Base-by-base conservation (phyloP, 2,797 vertebrate species). In the Eospalax fontanierii region DNA sequence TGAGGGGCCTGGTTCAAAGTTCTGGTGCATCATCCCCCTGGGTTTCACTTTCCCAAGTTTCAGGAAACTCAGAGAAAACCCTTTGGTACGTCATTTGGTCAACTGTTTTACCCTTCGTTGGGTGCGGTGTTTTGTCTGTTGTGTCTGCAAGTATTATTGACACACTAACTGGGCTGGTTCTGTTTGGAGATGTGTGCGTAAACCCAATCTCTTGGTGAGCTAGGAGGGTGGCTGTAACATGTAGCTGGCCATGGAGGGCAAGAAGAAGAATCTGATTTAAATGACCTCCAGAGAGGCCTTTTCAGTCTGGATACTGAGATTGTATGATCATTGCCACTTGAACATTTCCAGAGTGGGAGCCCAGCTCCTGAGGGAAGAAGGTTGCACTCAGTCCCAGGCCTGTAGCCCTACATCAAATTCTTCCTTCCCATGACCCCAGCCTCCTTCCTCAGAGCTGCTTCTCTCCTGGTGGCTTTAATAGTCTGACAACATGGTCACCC, bases 91-190 rank as follows among this genome's bases (percentile, higher is more conserved):
- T 66, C 38, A 18, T 59, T 57, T 50, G 43, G 61, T 70, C 83
- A 78, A 6, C 54, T 83, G 35, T 59, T 91, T 70, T 89, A 14
- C 57, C 38, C 68, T 6, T 89, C 75, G 40, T 11, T 94, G 93
- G 92, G 90, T 65, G 79, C 84, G 97, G 93, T 70, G 57, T 43
- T 68, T 86, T 74, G 87, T 71, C 82, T 93, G 26, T 84, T 74
- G 86, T 92, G 92, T 83, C 90, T 75, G 68, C 40, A 68, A 83
- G 84, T 93, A 89, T 91, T 79, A 71, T 24, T 87, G 21, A 75
- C 88, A 75, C 78, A 78, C 80, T 46, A 43, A 73, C 57, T 66
- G 75, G 54, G 85, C 66, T 35, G 84, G 50, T 83, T 94, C 59
- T 75, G 86, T 76, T 59, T 93, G 33, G 89, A 93, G 63, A 59